A percentile compares a stretch with the other conserved stretches of the same genome.
phyloP scores from a whole-genome alignment of 2,113 vertebrate genomes.

The Turdus rufiventris region DNA sequence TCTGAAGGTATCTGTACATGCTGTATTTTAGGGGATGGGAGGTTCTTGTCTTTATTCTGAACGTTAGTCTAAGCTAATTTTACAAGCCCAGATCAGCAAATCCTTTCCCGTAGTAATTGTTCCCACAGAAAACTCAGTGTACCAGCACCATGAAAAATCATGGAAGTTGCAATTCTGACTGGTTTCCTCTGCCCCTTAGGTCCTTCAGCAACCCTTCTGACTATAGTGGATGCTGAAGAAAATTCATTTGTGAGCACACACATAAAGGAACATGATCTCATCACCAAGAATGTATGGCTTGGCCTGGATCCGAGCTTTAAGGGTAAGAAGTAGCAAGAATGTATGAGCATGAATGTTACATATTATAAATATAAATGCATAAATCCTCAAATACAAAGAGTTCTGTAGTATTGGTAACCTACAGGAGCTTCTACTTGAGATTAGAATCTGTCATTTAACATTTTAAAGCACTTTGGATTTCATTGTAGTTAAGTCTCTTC shows the following conservation, averaged over 20 bases:
- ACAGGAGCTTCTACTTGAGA: not conserved
- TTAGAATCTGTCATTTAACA: not conserved
- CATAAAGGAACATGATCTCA: slow-evolving; percentile 76
- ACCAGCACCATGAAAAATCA: not conserved
- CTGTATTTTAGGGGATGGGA: not conserved
- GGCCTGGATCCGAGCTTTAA: slow-evolving; percentile 63
- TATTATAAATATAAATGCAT: not conserved
- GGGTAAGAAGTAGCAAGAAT: slow-evolving; percentile 67
- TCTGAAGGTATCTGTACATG: not conserved
- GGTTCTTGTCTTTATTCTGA: not conserved
- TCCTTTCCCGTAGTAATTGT: not conserved
- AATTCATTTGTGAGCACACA: slow-evolving; percentile 85
- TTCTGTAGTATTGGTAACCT: not conserved
- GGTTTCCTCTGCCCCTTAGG: slow-evolving; percentile 66
- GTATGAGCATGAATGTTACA: not conserved
- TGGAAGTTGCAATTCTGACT: not conserved
- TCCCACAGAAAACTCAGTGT: not conserved
- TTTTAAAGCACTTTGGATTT: not conserved
- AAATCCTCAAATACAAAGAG: not conserved
- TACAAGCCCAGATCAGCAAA: not conserved
- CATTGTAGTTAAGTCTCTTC: not conserved
- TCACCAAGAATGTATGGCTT: slow-evolving; percentile 89
- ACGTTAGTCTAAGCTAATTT: not conserved
- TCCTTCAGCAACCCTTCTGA: slow-evolving; percentile 78
- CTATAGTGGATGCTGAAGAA: slow-evolving; percentile 83